Evolutionary conservation across 1,140 invertebrate species (phyloP), one percentile per base, ranked within the genome.

Genomic region (Orius insidiosus): DNA sequence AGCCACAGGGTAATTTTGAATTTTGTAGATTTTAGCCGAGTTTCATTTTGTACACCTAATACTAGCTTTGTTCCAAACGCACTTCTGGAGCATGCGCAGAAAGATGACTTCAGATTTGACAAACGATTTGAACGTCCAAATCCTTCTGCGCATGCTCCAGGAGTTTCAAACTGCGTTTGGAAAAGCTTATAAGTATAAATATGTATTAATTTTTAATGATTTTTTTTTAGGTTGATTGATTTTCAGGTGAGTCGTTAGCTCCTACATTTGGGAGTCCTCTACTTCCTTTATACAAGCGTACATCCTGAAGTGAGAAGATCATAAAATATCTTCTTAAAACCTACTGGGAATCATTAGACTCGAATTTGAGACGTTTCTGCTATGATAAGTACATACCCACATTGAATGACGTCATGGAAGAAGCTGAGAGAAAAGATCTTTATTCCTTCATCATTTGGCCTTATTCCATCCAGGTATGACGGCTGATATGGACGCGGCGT

Each of bases 261-360:
- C 39, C 18, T 41, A 13, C 39, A 24, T 24, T 3, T 24, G 18
- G 14, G 39, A 41, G 14, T 41, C 39, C 3, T 6, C 4, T 41
- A 41, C 18, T 41, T 41, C 15, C 10, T 41, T 3, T 41, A 15
- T n/a, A 41, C 39, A 3, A 41, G 39, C 39, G 14, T 41, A n/a
- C 3, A 15, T 4, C 14, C 18, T 5, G 3, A 14, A 24, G 39
- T 41, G 3, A 41, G 39, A 41, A 24, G 18, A 41, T 3, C 14
- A 4, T n/a, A n/a, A n/a, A 19, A 16, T 3, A 14, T 19, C 18
- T 41, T 6, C 13, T 41, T 5, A 16, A 41, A 19, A 16, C 13
- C 39, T 41, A 41, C 15, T 16, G 15, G n/a, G 10, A n/a, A 19
- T 16, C 39, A 4, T 41, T 41, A 10, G 14, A n/a, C 39, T n/a